Evolutionary conservation across 1,140 invertebrate genomes (phyloP).

Genomic region (Drosophila grimshawi): DNA sequence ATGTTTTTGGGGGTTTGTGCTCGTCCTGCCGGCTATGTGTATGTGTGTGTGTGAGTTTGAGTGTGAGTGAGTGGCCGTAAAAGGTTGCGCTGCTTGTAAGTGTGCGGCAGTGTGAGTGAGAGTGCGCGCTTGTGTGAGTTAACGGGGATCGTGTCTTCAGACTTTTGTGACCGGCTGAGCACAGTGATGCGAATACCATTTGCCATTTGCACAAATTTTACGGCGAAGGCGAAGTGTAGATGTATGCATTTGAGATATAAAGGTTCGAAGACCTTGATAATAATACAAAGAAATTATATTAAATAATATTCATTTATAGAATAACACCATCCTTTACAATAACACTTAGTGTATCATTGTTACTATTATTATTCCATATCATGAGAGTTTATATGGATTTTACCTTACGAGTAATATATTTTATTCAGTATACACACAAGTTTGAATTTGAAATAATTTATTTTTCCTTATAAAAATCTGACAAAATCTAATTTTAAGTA

Average conservation of each 20-base stretch:
- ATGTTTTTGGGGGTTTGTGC: slow-evolving; percentile 40
- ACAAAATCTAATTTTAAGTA: too few species aligned
- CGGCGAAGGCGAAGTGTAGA: slow-evolving; percentile 1
- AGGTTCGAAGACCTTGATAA: background rate
- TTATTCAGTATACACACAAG: too few species aligned
- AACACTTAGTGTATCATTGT: too few species aligned
- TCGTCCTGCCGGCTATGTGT: slow-evolving; percentile 23
- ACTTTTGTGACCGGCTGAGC: slow-evolving; percentile 42
- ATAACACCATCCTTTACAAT: too few species aligned
- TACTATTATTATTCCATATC: too few species aligned
- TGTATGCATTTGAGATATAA: background rate
- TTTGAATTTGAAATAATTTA: too few species aligned
- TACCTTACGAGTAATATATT: too few species aligned
- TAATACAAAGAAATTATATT: background rate
- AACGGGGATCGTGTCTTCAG: slow-evolving; percentile 69
- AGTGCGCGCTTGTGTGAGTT: slow-evolving; percentile 50
- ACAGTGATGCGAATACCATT: slow-evolving; percentile 45
- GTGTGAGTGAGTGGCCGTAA: slow-evolving; percentile 60
- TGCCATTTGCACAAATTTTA: background rate
- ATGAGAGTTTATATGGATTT: too few species aligned
- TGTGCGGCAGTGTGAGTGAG: slow-evolving; percentile 37
- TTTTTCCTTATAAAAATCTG: too few species aligned
- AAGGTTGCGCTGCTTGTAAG: slow-evolving; percentile 52
- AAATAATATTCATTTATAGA: background rate
- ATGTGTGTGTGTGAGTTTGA: background rate